Evolutionary conservation across 2,113 vertebrate species (phyloP).

Genomic region (Phrynosoma blainvillii): DNA sequence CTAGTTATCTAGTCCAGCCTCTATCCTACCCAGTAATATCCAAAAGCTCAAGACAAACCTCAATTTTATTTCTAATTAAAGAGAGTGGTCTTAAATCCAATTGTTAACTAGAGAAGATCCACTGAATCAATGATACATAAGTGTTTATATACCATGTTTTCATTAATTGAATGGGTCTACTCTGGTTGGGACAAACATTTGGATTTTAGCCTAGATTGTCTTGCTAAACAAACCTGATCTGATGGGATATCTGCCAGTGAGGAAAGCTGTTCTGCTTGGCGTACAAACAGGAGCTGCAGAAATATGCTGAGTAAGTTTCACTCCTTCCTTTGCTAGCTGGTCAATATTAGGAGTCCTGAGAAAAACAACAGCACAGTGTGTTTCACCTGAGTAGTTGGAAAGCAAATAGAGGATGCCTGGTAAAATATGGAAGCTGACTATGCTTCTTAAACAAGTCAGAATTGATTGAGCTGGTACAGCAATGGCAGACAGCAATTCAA

Average conservation of each 20-base stretch:
- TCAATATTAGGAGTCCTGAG: conserved; percentile 89
- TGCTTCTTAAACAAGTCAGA: too few species aligned
- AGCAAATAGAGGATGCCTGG: not conserved
- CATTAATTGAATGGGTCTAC: too few species aligned
- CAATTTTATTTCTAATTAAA: not conserved
- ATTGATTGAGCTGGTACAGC: too few species aligned
- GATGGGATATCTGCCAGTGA: conserved; percentile 89
- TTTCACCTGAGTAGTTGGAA: not conserved
- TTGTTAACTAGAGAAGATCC: too few species aligned
- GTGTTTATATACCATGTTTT: too few species aligned
- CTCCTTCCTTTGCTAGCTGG: conserved; percentile 81
- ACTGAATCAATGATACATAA: too few species aligned
- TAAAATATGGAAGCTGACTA: not conserved
- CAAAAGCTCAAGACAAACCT: not conserved
- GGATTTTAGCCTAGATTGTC: not conserved
- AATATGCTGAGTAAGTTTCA: conserved; percentile 87
- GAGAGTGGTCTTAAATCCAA: not conserved
- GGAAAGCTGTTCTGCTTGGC: conserved; percentile 90
- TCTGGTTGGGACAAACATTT: too few species aligned
- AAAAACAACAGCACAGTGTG: not conserved
- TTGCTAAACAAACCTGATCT: conserved; percentile 80
- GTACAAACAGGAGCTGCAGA: conserved; percentile 84
- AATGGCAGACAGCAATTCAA: too few species aligned
- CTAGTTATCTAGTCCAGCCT: not conserved
- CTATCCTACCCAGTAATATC: not conserved